phyloP scores from a whole-genome alignment of 2,797 vertebrate species.

The Cygnus olor region DNA sequence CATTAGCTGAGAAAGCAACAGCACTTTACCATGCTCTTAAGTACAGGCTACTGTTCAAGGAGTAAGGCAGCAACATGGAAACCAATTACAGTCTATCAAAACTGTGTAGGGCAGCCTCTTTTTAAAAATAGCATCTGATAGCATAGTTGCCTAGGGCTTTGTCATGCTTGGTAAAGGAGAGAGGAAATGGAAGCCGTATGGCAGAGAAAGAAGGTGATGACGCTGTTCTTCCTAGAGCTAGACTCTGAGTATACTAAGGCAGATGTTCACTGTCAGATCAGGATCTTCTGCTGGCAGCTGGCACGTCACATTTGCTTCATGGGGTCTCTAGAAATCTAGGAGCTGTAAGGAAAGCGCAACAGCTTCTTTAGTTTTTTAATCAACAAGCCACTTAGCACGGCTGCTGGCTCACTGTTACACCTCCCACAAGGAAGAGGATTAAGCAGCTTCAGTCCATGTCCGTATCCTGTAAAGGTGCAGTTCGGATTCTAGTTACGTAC shows the following conservation, averaged over 20 bases:
- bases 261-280: neutral
- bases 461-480: neutral
- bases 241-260: neutral
- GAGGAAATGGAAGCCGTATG: neutral
- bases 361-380: neutral
- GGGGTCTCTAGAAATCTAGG: conserved; percentile 64
- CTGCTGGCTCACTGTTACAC: neutral
- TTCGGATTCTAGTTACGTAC: conserved; percentile 13
- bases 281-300: neutral
- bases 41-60: neutral
- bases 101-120: neutral
- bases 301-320: neutral
- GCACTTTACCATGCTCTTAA: neutral
- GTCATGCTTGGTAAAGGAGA: neutral
- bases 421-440: neutral
- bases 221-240: neutral
- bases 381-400: neutral
- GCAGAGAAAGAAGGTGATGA: neutral
- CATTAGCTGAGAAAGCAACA: neutral
- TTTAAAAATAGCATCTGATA: neutral
- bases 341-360: conserved; percentile 46
- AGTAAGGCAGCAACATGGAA: neutral
- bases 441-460: neutral
- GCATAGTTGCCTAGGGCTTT: neutral
- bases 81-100: neutral